These are phyloP conservation scores for Meandrina meandrites DNA, from an alignment of 92 coral and sea anemone genomes.

Conservation along the genomic window DNA sequence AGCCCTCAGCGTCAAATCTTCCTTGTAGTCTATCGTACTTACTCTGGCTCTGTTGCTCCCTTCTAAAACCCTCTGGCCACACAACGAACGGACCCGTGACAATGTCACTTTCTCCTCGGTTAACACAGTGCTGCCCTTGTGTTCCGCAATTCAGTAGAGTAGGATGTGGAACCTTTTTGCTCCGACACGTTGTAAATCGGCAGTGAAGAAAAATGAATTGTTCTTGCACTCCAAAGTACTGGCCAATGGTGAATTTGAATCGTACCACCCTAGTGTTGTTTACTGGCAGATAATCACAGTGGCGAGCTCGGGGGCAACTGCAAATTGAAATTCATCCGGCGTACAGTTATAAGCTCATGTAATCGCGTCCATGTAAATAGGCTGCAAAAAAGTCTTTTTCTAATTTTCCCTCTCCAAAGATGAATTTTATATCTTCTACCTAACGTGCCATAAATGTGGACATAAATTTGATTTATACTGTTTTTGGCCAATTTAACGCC, in stretches of 20 bases:
- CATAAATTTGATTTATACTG: too few species aligned
- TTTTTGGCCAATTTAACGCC: too few species aligned
- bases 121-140: slow-evolving; percentile 26
- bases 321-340: not conserved
- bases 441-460: too few species aligned
- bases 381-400: not conserved
- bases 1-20: too few species aligned
- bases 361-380: not conserved
- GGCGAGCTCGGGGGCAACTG: not conserved
- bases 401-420: too few species aligned
- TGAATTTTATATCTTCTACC: not conserved
- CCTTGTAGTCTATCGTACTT: not conserved
- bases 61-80: not conserved
- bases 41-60: not conserved
- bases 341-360: too few species aligned
- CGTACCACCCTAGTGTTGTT: not conserved
- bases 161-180: not conserved
- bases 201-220: slow-evolving; percentile 22
- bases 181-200: slow-evolving; percentile 8
- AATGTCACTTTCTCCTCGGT: not conserved
- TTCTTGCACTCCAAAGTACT: slow-evolving; percentile 17
- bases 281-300: not conserved
- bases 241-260: slow-evolving; percentile 16
- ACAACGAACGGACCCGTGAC: slow-evolving; percentile 15
- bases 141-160: slow-evolving; percentile 5